These are phyloP conservation scores for Drosophila pruinosa DNA, from an alignment of 1,140 invertebrate genomes.

Conservation along the genomic window DNA sequence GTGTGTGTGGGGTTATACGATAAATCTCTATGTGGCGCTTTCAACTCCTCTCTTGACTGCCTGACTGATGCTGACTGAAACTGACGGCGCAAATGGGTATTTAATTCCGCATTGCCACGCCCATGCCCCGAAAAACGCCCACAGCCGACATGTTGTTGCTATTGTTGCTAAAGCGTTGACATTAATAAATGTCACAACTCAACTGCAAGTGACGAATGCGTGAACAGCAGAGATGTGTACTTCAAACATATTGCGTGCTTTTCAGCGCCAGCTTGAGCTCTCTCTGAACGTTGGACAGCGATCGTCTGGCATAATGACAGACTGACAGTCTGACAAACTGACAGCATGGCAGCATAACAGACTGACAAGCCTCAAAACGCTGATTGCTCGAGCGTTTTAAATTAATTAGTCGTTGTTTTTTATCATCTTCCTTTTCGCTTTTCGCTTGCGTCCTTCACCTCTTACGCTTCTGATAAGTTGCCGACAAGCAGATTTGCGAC, in stretches of 20 bases:
- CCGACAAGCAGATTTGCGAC: constrained; percentile 75
- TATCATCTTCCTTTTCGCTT: neutral
- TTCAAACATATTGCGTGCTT: constrained; percentile 58
- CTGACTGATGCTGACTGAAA: constrained; percentile 30
- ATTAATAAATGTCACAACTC: constrained; percentile 77
- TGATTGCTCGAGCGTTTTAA: constrained; percentile 64
- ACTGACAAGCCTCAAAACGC: constrained; percentile 36
- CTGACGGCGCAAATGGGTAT: constrained; percentile 75
- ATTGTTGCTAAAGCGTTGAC: constrained; percentile 62
- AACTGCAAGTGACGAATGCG: constrained; percentile 39
- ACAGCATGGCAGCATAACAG: constrained; percentile 17
- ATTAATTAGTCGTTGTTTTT: constrained; percentile 71
- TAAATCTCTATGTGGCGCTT: constrained; percentile 35
- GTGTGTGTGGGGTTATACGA: constrained; percentile 9
- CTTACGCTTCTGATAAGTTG: constrained; percentile 59
- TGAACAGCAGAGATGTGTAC: neutral
- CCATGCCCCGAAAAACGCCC: constrained; percentile 11
- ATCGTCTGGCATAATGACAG: neutral
- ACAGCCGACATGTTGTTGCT: constrained; percentile 1
- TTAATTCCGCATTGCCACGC: constrained; percentile 68
- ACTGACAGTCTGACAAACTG: constrained; percentile 3
- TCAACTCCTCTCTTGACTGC: constrained; percentile 1
- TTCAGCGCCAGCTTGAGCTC: too few species aligned
- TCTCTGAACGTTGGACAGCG: too few species aligned
- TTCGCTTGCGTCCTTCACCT: neutral